Evolutionary conservation across 37 sponge, comb jelly and placozoan genomes (phyloP).

Genomic region (Crambe crambe): DNA sequence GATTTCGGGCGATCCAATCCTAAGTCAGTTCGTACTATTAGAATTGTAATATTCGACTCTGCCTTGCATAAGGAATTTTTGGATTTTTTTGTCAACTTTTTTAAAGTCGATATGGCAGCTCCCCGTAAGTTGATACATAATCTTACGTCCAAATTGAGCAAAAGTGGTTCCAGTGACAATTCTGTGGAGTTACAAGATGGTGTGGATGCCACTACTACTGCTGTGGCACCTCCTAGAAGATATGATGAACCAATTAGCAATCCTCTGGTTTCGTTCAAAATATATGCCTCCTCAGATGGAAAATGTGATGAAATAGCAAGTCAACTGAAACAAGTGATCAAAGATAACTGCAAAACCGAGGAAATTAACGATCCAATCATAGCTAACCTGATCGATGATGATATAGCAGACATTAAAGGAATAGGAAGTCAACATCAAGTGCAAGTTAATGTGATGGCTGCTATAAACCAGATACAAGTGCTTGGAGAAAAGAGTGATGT

Average conservation of each 20-base stretch:
- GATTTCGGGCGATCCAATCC: conserved; percentile 14
- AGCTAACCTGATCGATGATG: conserved; percentile 7
- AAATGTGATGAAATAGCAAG: neutral
- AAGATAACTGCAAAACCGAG: conserved; percentile 12
- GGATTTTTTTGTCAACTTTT: conserved; percentile 23
- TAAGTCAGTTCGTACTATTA: conserved; percentile 13
- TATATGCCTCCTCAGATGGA: conserved; percentile 15
- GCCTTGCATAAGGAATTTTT: conserved; percentile 9
- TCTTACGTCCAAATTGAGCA: neutral
- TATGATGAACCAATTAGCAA: neutral
- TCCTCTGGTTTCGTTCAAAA: neutral
- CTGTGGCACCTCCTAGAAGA: neutral
- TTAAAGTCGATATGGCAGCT: neutral
- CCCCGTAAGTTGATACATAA: neutral
- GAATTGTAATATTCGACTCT: conserved; percentile 17
- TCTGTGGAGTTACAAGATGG: neutral
- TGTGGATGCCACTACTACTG: neutral
- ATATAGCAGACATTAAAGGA: neutral
- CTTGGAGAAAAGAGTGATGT: conserved; percentile 30
- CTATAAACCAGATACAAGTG: conserved; percentile 8
- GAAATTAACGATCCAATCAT: neutral
- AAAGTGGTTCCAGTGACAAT: neutral
- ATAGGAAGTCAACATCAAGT: conserved; percentile 14
- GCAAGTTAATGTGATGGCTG: neutral
- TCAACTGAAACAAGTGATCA: neutral